Conservation (phyloP, 2,888 invertebrate genomes). For the Chorisops tibialis region DNA sequence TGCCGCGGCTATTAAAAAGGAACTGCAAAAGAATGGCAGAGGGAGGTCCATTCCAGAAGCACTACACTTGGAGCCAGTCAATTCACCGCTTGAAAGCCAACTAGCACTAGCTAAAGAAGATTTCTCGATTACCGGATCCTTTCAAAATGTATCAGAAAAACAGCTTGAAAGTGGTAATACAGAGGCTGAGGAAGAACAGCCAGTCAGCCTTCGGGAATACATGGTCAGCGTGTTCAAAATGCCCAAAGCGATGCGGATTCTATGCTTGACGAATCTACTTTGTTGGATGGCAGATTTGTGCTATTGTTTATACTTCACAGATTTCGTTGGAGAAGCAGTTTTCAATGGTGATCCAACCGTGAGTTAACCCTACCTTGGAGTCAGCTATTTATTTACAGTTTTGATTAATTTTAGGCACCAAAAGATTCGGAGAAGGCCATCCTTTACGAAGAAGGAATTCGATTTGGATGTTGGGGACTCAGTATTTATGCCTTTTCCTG, state of each 20-base stretch:
- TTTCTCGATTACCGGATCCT: neutral
- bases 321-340: constrained; percentile 64
- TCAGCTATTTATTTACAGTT: neutral
- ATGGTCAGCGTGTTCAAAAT: constrained; percentile 59
- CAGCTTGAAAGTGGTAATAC: constrained; percentile 3
- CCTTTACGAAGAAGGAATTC: constrained; percentile 49
- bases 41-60: constrained; percentile 45
- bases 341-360: constrained; percentile 57
- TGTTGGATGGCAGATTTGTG: constrained; percentile 68
- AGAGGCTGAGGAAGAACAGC: constrained; percentile 34
- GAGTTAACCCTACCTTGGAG: constrained; percentile 27
- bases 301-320: constrained; percentile 64
- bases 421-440: constrained; percentile 39
- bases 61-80: constrained; percentile 2
- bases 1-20: constrained; percentile 45
- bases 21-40: constrained; percentile 43
- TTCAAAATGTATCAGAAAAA: neutral
- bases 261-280: constrained; percentile 62
- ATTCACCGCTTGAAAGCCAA: neutral
- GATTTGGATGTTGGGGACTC: constrained; percentile 53
- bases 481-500: constrained; percentile 52
- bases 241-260: constrained; percentile 57
- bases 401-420: constrained; percentile 37
- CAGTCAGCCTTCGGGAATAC: constrained; percentile 44
- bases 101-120: constrained; percentile 7